Conservation (phyloP, 2,888 invertebrate genomes). For the Tolmerus cingulatus region DNA sequence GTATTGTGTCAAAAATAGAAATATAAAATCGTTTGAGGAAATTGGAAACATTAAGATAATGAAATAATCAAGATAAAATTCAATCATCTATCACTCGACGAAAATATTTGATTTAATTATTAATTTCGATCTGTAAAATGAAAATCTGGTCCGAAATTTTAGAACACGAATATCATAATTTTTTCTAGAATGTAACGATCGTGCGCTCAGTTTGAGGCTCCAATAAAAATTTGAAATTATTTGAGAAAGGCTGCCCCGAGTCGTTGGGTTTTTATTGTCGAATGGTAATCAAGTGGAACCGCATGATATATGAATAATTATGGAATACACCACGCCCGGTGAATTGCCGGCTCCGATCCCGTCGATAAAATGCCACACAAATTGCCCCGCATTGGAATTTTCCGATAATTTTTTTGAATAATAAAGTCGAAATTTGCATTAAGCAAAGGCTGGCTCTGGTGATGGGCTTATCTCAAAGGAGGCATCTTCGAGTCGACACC, state of each 20-base stretch:
- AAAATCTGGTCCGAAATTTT: background rate
- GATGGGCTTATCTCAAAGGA: constrained; percentile 26
- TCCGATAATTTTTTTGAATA: constrained; percentile 8
- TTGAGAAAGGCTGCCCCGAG: background rate
- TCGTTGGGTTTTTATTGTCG: background rate
- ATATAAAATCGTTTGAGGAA: background rate
- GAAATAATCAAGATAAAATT: background rate
- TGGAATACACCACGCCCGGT: constrained; percentile 22
- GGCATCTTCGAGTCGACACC: constrained; percentile 32
- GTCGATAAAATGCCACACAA: constrained; percentile 33
- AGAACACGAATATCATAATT: background rate
- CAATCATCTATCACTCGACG: background rate
- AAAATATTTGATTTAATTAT: background rate
- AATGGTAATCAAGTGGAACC: background rate
- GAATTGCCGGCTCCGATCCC: background rate
- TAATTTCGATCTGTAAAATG: background rate
- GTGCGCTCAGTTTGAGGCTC: background rate
- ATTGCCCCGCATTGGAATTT: constrained; percentile 25
- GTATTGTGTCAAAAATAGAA: background rate
- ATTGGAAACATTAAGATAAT: background rate
- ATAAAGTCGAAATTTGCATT: constrained; percentile 28
- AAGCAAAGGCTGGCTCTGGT: background rate
- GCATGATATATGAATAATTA: constrained; percentile 25
- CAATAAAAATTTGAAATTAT: constrained; percentile 5
- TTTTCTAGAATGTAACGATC: background rate